Percentiles rank a stretch among this genome's conserved stretches.
These are phyloP conservation scores for Nomada goodeniana DNA, from an alignment of 2,888 invertebrate genomes.

Conservation along the genomic window DNA sequence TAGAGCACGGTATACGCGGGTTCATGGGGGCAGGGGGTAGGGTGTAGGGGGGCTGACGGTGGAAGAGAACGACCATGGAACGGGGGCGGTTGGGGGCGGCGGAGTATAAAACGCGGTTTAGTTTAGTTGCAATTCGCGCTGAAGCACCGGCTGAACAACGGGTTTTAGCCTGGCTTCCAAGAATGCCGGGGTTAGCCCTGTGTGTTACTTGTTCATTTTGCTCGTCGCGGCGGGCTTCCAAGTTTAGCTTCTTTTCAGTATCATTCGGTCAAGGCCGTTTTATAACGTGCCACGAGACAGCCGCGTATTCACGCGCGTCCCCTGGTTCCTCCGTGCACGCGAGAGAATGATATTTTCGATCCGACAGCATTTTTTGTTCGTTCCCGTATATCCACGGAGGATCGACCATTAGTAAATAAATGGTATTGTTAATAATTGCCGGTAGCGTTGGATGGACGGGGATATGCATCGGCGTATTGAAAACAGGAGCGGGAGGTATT, in stretches of 20 bases:
- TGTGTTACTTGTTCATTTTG: constrained; percentile 52
- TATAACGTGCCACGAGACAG: constrained; percentile 30
- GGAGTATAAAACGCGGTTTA: constrained; percentile 72
- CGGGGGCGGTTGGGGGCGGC: constrained; percentile 12
- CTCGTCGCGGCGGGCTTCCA: constrained; percentile 39
- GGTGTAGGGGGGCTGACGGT: constrained; percentile 4
- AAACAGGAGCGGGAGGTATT: too few species aligned
- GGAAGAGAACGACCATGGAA: constrained; percentile 22
- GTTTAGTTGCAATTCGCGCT: constrained; percentile 77
- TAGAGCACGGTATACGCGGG: constrained; percentile 52
- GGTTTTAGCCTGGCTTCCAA: constrained; percentile 61
- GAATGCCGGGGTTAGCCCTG: constrained; percentile 48
- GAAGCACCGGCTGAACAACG: constrained; percentile 61
- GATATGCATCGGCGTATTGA: too few species aligned
- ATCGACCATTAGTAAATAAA: too few species aligned
- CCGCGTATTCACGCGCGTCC: neutral
- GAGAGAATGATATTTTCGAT: too few species aligned
- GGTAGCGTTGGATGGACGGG: too few species aligned
- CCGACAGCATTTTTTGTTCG: too few species aligned
- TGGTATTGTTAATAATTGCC: too few species aligned
- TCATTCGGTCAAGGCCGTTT: constrained; percentile 61
- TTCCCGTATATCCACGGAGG: neutral
- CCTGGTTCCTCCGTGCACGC: neutral
- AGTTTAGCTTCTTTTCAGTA: constrained; percentile 57
- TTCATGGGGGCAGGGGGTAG: constrained; percentile 27